phyloP scores from a whole-genome alignment of 2,113 vertebrate genomes.

The Macaca mulatta region DNA sequence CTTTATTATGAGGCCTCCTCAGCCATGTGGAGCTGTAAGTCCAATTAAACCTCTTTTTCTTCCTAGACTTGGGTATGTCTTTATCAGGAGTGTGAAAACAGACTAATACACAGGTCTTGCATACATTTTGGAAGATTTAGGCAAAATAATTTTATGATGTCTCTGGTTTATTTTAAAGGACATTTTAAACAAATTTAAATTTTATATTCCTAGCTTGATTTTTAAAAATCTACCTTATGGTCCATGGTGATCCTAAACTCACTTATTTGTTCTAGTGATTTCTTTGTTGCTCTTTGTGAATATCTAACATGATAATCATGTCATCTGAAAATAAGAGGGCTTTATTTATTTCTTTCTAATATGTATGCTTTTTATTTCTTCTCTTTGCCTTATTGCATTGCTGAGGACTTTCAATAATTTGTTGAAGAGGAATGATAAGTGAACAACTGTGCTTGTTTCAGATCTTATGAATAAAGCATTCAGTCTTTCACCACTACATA shows the following conservation, averaged over 20 bases:
- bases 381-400: not conserved
- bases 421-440: not conserved
- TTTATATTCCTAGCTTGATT: not conserved
- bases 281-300: not conserved
- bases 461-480: not conserved
- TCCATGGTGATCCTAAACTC: not conserved
- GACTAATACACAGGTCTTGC: not conserved
- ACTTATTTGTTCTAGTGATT: not conserved
- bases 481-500: not conserved
- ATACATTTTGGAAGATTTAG: not conserved
- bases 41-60: too few species aligned
- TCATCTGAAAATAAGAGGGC: not conserved
- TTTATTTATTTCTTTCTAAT: not conserved
- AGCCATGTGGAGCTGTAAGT: too few species aligned
- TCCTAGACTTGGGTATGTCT: too few species aligned
- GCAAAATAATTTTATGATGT: not conserved
- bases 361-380: not conserved
- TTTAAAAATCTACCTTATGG: not conserved
- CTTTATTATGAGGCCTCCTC: too few species aligned
- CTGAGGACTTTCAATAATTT: not conserved
- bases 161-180: not conserved
- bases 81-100: too few species aligned
- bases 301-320: not conserved
- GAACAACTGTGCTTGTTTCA: fast-evolving
- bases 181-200: not conserved